Evolutionary conservation across 2,113 vertebrate species (phyloP).

Genomic region (Actinemys pallida): DNA sequence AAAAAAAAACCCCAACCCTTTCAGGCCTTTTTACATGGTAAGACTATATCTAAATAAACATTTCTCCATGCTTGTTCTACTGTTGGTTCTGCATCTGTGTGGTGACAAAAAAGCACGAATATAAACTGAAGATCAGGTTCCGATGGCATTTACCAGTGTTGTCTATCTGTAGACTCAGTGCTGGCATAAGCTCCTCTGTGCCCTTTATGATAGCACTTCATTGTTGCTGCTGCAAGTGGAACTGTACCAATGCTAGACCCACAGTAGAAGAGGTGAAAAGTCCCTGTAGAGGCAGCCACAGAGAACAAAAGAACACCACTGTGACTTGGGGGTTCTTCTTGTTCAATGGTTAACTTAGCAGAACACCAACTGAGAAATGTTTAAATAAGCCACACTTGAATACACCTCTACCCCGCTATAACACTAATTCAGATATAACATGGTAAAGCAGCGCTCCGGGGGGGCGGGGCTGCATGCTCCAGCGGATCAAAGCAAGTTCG

Average conservation of each 20-base stretch:
- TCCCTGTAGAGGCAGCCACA: neutral
- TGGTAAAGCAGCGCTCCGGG: too few relatives aligned
- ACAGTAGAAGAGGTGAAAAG: neutral
- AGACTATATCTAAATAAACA: neutral
- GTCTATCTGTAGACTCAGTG: neutral
- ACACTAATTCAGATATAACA: too few relatives aligned
- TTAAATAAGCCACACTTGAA: rapidly evolving
- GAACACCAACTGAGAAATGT: neutral
- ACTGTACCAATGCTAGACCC: neutral
- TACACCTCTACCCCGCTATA: too few relatives aligned
- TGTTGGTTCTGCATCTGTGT: neutral
- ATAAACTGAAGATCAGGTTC: neutral
- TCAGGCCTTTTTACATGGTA: neutral
- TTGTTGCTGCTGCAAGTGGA: neutral
- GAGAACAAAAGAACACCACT: neutral
- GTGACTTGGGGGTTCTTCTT: neutral
- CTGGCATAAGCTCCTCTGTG: neutral
- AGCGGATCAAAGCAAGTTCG: too few relatives aligned
- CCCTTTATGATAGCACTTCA: neutral
- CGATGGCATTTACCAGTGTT: neutral
- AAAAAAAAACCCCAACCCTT: too few relatives aligned
- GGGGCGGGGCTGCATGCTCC: too few relatives aligned
- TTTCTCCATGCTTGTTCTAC: neutral
- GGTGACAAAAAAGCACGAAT: neutral
- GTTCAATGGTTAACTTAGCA: neutral